Evolutionary conservation across 2,113 vertebrate species (phyloP), one percentile per base, ranked within the genome.

Genomic region (Ascaphus truei): DNA sequence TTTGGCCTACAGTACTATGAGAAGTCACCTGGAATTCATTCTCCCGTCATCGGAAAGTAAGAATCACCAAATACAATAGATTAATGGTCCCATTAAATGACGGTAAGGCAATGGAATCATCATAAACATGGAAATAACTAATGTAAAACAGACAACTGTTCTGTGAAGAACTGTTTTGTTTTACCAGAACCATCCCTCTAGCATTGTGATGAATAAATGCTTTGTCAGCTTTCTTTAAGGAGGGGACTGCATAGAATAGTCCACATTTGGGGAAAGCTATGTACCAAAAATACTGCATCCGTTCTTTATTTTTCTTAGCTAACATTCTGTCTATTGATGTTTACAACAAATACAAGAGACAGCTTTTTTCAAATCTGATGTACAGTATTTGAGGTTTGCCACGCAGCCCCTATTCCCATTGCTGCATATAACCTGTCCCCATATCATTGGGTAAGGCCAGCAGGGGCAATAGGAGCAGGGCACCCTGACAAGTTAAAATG

Each of bases 11-110:
- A 61, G n/a, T 39, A 12, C 41, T n/a, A n/a, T 11, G 45, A 15
- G 41, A 47, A 47, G 57, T 52, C 67, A 71, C 56, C 67, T 71
- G 67, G 67, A 61, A 60, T 52, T 71, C 22, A 71, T 71, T 41
- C 30, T 66, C 52, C 45, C 43, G 9, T 36, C 43, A 50, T 52
- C 45, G 52, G 13, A 61, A 71, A 13, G 7, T 30, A 59, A 48
- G 33, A 61, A 61, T 71, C 45, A 39, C 56, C 33, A 37, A 59
- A 69, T 52, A 61, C 34, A 61, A 71, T 61, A 36, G 41, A 60
- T 68, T 60, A 60, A 59, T 68, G 66, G 66, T 23, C 13, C 55
- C 31, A 59, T 68, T 68, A 59, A 36, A 37, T 59, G 29, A 60
- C n/a, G 20, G 36, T 57, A 68, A 37, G 31, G 61, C 29, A 71